These are phyloP conservation scores for Tragulus kanchil DNA, from an alignment of 2,113 vertebrate species.

Conservation along the genomic window DNA sequence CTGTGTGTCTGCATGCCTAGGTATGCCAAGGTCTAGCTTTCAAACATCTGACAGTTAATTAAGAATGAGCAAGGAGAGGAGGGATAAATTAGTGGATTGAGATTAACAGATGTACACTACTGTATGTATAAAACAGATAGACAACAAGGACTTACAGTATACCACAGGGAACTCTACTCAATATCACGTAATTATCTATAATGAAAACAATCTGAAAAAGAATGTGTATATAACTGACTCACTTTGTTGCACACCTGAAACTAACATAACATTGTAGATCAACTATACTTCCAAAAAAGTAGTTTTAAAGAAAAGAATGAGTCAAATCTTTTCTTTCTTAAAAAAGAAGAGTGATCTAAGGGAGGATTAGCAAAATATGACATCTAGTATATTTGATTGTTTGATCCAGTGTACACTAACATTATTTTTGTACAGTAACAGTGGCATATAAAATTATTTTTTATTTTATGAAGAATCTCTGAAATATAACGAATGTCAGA, in stretches of 20 bases:
- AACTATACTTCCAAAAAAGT: background rate
- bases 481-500: background rate
- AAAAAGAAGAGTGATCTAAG: background rate
- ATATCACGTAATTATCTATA: background rate
- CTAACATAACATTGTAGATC: background rate
- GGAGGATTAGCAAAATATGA: background rate
- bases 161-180: background rate
- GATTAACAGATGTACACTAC: background rate
- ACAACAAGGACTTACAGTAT: background rate
- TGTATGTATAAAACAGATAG: background rate
- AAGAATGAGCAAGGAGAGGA: background rate
- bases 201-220: background rate
- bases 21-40: background rate
- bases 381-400: background rate
- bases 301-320: background rate
- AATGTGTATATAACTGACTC: background rate
- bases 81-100: background rate
- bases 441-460: background rate
- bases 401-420: background rate
- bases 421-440: background rate
- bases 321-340: background rate
- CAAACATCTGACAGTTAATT: background rate
- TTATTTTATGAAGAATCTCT: background rate
- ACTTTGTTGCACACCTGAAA: background rate
- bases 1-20: background rate